phyloP scores from a whole-genome alignment of 2,797 vertebrate species.

The Australoheros facetus region DNA sequence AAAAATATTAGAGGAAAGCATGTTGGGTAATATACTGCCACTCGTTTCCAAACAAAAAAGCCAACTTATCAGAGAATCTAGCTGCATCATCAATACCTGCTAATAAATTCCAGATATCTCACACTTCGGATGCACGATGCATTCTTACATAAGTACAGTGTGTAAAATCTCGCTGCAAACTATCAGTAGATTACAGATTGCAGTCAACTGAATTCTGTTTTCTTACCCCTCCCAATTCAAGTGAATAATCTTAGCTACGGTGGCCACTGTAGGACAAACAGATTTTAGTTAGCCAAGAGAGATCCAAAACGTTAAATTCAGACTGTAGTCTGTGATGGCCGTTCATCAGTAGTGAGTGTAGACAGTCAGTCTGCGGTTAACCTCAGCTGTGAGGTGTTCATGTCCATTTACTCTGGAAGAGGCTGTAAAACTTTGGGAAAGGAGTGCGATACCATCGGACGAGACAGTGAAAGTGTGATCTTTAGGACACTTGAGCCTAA shows the following conservation, averaged over 20 bases:
- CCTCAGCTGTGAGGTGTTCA: neutral
- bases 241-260: neutral
- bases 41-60: neutral
- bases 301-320: too few species aligned
- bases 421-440: neutral
- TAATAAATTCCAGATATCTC: neutral
- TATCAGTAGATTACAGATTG: too few species aligned
- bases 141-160: too few species aligned
- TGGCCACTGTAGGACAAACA: neutral
- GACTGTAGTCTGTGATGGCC: too few species aligned
- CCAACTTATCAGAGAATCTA: neutral
- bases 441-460: too few species aligned
- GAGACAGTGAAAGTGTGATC: neutral
- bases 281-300: neutral
- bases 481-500: too few species aligned
- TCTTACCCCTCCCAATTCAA: neutral
- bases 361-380: neutral
- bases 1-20: neutral
- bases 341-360: neutral
- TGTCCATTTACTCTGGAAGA: too few species aligned
- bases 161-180: too few species aligned
- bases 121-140: neutral
- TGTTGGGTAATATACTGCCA: too few species aligned
- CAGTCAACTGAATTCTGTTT: neutral
- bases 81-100: neutral